Evolutionary conservation across 2,113 vertebrate species (phyloP).

Genomic region (Gymnogyps californianus): DNA sequence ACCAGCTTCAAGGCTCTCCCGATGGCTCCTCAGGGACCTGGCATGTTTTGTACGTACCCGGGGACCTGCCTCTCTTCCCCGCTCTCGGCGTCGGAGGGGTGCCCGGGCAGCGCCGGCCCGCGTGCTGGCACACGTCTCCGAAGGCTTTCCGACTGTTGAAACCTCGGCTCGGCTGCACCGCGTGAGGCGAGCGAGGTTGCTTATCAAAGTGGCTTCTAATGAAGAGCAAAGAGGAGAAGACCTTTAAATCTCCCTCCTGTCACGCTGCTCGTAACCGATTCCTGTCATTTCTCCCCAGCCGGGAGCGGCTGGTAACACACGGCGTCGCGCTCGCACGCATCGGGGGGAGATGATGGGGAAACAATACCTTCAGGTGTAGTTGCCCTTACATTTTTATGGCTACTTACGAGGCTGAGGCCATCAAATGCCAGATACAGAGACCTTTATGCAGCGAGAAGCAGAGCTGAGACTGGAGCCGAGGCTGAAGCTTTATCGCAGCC

Average conservation of each 20-base stretch:
- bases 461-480: neutral
- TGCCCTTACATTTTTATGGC: neutral
- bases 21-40: neutral
- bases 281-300: fast-evolving
- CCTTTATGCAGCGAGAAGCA: neutral
- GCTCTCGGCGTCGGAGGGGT: fast-evolving
- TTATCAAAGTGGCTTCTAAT: neutral
- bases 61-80: neutral
- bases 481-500: neutral
- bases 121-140: fast-evolving
- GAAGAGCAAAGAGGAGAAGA: neutral
- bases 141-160: neutral
- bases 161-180: neutral
- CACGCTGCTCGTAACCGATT: fast-evolving
- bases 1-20: neutral
- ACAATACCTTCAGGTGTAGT: neutral
- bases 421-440: neutral
- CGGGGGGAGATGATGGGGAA: neutral
- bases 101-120: fast-evolving
- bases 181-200: fast-evolving
- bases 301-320: fast-evolving
- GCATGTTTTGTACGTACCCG: fast-evolving
- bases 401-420: neutral
- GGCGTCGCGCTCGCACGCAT: fast-evolving
- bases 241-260: neutral